Base-by-base conservation (phyloP, 2,797 vertebrate species). In the Bryconaethiops microstoma region DNA sequence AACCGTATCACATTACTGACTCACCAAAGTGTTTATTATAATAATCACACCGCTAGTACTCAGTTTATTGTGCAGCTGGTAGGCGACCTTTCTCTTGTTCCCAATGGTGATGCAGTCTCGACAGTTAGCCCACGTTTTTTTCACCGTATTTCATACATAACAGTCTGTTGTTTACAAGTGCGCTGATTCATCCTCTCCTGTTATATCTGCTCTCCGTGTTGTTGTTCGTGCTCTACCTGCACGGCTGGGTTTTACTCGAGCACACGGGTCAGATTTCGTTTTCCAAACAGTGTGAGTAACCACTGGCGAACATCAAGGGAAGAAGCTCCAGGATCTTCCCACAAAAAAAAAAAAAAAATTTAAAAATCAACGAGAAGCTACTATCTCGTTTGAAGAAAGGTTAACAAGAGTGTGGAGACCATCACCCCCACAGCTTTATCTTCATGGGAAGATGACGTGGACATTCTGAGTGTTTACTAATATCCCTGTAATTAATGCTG, bases 151-250 rank as follows among this genome's bases (percentile, higher is more conserved):
- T 16, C 7, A 77, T 54, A 52, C 48, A 52, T 52, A 68, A 55
- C 63, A 42, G 50, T 78, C 70, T 17, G 74, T 62, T 82, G 81
- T 82, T 82, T 78, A 74, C 81, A 29, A 74, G 64, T 35, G 76
- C 81, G 23, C 76, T 85, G 83, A 85, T 78, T 85, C 86, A 87
- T 79, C 75, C 63, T 54, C 65, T 71, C 72, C 59, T 79, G 39
- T 81, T 81, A 78, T 73, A 79, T 78, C 55, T 74, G 77, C 78
- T 81, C 63, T 60, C 76, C 71, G 74, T 76, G 76, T 52, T 76
- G 76, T 52, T 83, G 68, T 75, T 82, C 48, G 42, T 64, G 55
- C 62, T 75, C 72, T 82, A 76, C 72, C 74, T 64, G 55, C 76
- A 60, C 67, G 55, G 79, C 75, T 65, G 8, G 78, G 70, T 73